Evolutionary conservation across 1,140 invertebrate species (phyloP).

Genomic region (Drosophila subpulchrella): DNA sequence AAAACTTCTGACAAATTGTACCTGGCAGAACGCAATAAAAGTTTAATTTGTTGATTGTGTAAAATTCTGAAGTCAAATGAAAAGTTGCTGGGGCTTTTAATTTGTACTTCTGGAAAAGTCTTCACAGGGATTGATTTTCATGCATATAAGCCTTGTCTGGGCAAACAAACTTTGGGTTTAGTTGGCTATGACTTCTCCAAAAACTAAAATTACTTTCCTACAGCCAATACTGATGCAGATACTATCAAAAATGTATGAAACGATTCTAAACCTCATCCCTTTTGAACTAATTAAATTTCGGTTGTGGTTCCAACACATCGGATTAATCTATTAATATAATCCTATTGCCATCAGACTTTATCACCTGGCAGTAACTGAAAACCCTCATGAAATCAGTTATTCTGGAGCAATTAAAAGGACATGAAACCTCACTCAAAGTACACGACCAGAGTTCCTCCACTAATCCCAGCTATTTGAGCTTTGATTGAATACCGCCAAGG

Average conservation of each 20-base stretch:
- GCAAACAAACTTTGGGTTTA: neutral
- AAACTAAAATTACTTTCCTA: neutral
- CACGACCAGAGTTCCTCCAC: slow-evolving; percentile 27
- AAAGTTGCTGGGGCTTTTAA: slow-evolving; percentile 11
- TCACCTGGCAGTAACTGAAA: slow-evolving; percentile 42
- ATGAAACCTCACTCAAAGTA: slow-evolving; percentile 44
- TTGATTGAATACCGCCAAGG: slow-evolving; percentile 65
- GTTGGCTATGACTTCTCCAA: neutral
- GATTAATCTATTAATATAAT: slow-evolving; percentile 36
- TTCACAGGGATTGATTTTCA: neutral
- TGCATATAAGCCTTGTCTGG: neutral
- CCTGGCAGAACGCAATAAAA: slow-evolving; percentile 28
- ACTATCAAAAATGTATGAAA: neutral
- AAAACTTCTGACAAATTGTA: slow-evolving; percentile 34
- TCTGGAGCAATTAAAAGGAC: slow-evolving; percentile 57
- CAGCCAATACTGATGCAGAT: neutral
- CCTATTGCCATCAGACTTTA: slow-evolving; percentile 11
- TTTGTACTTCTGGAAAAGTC: neutral
- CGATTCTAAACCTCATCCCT: neutral
- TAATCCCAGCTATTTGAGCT: slow-evolving; percentile 65
- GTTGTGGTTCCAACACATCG: neutral
- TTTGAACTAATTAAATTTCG: neutral
- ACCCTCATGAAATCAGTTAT: slow-evolving; percentile 41
- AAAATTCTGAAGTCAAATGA: slow-evolving; percentile 7
- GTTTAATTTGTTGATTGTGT: slow-evolving; percentile 25